Base-by-base conservation (phyloP, 2,113 vertebrate species). In the Cacatua alba region DNA sequence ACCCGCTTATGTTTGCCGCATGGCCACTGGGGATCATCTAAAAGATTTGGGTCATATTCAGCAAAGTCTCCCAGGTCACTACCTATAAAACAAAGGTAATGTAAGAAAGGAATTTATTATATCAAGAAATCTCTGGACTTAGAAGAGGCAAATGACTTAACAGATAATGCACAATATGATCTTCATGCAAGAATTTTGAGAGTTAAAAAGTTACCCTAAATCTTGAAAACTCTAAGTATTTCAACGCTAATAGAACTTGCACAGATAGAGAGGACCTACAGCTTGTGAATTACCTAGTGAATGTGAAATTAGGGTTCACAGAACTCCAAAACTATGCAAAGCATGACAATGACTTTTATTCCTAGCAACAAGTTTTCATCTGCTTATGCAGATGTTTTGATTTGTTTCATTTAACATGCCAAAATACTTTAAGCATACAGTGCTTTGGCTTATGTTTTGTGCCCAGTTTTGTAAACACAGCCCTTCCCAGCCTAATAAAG, bases 21-120 rank as follows among this genome's bases (percentile, higher is more conserved):
- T 13, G 99, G 99, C 99, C 99, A 99, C 96, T 99, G 99, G 3
- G 99, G 99, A 97, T 99, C 99, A 71, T 99, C 99, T 97, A 99
- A 97, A 91, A 99, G 99, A 95, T 99, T 99, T 35, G 99, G 99
- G 97, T 99, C 99, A 0, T 99, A 99, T 85, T 99, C 99, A 62
- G 98, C 97, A 60, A 99, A 98, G 92, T 99, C 99, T 91, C 98
- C 99, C 80, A 98, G 94, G 88, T 99, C 99, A 8, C 99, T 99
- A 94, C 99, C 99, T 99, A 91, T 13, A 83, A 96, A 71, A 92
- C 15, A 94, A 74, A 11, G 77, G 81, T 14, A 94, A 83, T 35
- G 41, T 16, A 35, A 81, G 88, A 88, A 83, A 91, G 49, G 24
- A 70, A 85, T 55, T 72, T 1, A 57, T 67, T 74, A 53, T 21